phyloP scores from a whole-genome alignment of 2,113 vertebrate genomes.

The Crypturellus undulatus region DNA sequence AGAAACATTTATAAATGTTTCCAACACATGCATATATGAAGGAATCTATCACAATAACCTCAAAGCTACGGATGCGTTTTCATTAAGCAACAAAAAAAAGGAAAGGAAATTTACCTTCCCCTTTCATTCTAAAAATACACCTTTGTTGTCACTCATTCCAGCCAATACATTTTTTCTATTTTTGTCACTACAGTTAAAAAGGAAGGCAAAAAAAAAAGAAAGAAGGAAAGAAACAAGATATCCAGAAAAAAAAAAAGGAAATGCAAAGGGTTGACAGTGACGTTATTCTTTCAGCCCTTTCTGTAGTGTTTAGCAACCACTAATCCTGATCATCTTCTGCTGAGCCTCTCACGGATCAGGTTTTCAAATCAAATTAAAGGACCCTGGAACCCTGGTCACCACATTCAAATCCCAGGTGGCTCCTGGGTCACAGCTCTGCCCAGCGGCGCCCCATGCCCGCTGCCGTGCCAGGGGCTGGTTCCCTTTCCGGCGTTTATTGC shows the following conservation, averaged over 20 bases:
- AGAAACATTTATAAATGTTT: background rate
- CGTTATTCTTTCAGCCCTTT: background rate
- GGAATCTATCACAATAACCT: background rate
- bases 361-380: slow-evolving; percentile 3
- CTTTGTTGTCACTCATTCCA: background rate
- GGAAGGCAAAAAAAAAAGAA: background rate
- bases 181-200: background rate
- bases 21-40: background rate
- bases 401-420: background rate
- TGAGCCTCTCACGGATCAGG: background rate
- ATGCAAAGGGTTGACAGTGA: background rate
- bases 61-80: background rate
- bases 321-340: slow-evolving; percentile 36
- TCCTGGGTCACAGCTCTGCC: rapidly evolving
- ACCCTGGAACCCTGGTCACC: background rate
- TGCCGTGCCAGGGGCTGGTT: background rate
- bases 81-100: background rate
- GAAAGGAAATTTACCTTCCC: background rate
- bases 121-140: background rate
- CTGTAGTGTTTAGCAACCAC: background rate
- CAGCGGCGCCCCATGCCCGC: background rate
- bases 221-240: background rate
- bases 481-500: background rate
- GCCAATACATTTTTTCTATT: background rate
- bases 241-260: background rate